Base-by-base conservation (phyloP, 2,113 vertebrate species). In the Brachyhypopomus occidentalis region DNA sequence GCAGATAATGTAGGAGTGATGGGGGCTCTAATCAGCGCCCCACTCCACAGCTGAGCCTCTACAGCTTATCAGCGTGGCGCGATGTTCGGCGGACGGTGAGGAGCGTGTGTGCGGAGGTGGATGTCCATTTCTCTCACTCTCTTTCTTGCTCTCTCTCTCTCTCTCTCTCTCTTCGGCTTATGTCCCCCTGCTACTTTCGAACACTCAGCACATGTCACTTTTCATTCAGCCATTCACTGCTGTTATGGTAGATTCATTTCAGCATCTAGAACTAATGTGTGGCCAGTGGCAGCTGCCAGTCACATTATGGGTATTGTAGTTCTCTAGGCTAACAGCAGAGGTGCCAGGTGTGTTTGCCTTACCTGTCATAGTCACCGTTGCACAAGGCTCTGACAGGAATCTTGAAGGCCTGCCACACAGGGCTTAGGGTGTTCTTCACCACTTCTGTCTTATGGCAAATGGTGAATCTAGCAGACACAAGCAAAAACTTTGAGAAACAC, bases 381-480 rank as follows among this genome's bases (percentile, higher is more conserved):
- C 96, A 97, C 78, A 97, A 92, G 34, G 95, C 95, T 86, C 96
- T 92, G 45, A 97, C 95, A 0, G 96, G 94, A 79, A 97, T 94
- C 89, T 96, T 96, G 88, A 97, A 97, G 38, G 96, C 96, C 84
- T 97, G 95, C 96, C 96, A 97, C 76, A 97, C 96, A 0, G 96
- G 96, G 89, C 97, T 97, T 86, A 97, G 84, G 0, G 96, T 97
- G 83, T 97, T 96, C 92, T 97, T 97, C 86, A 97, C 85, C 16
- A 97, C 95, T 89, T 97, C 96, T 55, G 96, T 97, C 89, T 97
- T 97, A 88, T 97, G 96, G 88, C 95, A 97, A 88, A 97, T 96
- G 78, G 96, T 97, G 88, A 97, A 97, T 87, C 96, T 97, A 88
- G 11, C 89, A 86, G 72, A 82, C 23, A 78, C 36, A 82, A 70